A percentile compares a stretch with the other conserved stretches of the same genome.
Evolutionary conservation across 2,113 vertebrate genomes (phyloP).

Genomic region (Phrynosoma blainvillii): DNA sequence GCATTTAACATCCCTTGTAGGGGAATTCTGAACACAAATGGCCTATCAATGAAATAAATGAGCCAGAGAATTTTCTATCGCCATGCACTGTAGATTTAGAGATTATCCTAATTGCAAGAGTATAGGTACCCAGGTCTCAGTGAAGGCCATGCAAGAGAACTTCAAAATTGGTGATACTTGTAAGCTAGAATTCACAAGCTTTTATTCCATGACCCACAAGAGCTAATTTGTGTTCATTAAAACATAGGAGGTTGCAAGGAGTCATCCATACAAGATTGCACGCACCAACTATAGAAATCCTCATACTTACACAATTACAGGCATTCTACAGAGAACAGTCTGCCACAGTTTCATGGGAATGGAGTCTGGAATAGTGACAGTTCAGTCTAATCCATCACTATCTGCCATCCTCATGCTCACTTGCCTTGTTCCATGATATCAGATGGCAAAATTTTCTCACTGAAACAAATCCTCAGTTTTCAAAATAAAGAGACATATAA

Average conservation of each 20-base stretch:
- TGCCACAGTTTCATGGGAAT: conserved; percentile 1
- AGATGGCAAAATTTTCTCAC: not conserved
- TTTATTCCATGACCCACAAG: not conserved
- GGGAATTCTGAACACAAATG: not conserved
- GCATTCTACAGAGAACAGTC: not conserved
- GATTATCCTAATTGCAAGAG: not conserved
- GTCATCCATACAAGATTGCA: not conserved
- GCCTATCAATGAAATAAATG: not conserved
- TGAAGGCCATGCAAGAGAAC: not conserved
- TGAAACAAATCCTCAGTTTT: not conserved
- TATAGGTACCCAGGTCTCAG: not conserved
- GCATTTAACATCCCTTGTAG: not conserved
- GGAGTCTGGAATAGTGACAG: not conserved
- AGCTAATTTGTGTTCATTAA: conserved; percentile 1
- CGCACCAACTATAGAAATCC: not conserved
- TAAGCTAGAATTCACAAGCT: not conserved
- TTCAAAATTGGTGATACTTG: not conserved
- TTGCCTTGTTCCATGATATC: not conserved
- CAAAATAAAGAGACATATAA: not conserved
- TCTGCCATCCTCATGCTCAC: not conserved
- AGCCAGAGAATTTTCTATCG: not conserved
- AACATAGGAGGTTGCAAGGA: not conserved
- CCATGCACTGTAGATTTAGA: not conserved
- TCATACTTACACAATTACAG: not conserved
- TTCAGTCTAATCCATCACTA: conserved; percentile 12